phyloP scores from a whole-genome alignment of 2,888 invertebrate genomes.

The Microplitis manilae region DNA sequence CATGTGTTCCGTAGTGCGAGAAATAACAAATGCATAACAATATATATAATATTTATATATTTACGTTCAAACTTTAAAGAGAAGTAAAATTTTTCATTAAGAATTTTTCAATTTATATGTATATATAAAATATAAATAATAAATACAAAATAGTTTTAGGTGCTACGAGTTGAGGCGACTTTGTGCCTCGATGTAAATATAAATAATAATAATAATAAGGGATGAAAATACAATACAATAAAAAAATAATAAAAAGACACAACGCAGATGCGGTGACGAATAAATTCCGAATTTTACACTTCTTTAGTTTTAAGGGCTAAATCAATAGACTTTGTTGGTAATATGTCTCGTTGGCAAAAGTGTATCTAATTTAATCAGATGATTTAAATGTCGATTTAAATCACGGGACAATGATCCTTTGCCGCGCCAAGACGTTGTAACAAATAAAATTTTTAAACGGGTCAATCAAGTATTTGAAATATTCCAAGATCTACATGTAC shows the following conservation, averaged over 20 bases:
- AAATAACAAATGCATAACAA: slow-evolving; percentile 40
- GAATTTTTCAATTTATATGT: slow-evolving; percentile 70
- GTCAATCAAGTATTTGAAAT: slow-evolving; percentile 16
- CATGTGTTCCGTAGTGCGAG: slow-evolving; percentile 54
- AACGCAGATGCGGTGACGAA: slow-evolving; percentile 37
- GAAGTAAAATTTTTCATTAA: slow-evolving; percentile 62
- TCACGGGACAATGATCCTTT: background rate
- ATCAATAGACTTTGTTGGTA: background rate
- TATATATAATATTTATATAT: slow-evolving; percentile 40
- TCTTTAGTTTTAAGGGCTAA: slow-evolving; percentile 55
- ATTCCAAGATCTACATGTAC: slow-evolving; percentile 7
- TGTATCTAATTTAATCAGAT: slow-evolving; percentile 6
- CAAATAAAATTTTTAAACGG: slow-evolving; percentile 6
- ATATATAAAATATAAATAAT: slow-evolving; percentile 62
- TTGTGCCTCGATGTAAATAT: slow-evolving; percentile 58
- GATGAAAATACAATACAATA: slow-evolving; percentile 12
- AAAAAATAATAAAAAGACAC: slow-evolving; percentile 21
- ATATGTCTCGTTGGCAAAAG: slow-evolving; percentile 1
- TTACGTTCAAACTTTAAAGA: slow-evolving; percentile 51
- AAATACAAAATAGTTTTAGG: slow-evolving; percentile 51
- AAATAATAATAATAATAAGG: slow-evolving; percentile 22
- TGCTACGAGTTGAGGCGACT: slow-evolving; percentile 51
- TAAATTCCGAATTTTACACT: slow-evolving; percentile 61
- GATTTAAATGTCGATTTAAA: background rate
- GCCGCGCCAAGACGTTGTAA: background rate